Evolutionary conservation across 2,797 vertebrate genomes (phyloP).

Genomic region (Sternotherus odoratus): DNA sequence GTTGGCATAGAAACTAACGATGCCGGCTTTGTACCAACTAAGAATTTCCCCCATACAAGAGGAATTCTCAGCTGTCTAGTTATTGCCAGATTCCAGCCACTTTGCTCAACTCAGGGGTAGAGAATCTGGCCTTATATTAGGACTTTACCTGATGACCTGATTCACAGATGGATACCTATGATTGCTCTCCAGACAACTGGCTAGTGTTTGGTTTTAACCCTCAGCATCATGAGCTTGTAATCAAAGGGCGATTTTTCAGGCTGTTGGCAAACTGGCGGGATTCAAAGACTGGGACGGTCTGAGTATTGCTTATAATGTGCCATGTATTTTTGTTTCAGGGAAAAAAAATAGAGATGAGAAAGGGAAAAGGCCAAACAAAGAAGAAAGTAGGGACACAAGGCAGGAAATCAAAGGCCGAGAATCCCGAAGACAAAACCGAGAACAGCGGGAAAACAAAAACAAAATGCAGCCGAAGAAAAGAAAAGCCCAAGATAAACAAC

Average conservation of each 20-base stretch:
- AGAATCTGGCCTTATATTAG: background rate
- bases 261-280: background rate
- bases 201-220: background rate
- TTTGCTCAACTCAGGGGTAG: background rate
- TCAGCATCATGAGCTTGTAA: background rate
- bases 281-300: background rate
- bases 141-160: background rate
- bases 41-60: background rate
- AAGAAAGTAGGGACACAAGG: slow-evolving; percentile 86
- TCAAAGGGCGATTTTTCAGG: background rate
- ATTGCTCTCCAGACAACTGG: background rate
- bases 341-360: slow-evolving; percentile 85
- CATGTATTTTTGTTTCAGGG: slow-evolving; percentile 79
- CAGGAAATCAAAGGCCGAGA: slow-evolving; percentile 85
- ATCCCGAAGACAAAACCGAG: slow-evolving; percentile 83
- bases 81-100: background rate
- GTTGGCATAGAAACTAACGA: background rate
- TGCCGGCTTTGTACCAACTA: background rate
- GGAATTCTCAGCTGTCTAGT: background rate
- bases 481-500: slow-evolving; percentile 87
- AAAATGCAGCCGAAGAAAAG: slow-evolving; percentile 92
- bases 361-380: slow-evolving; percentile 90
- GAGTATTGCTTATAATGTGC: slow-evolving; percentile 44
- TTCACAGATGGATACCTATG: background rate
- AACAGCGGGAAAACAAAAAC: slow-evolving; percentile 90